Percentiles rank a stretch among this genome's conserved stretches.
phyloP scores from a whole-genome alignment of 1,140 invertebrate genomes.

The Cyphomyrmex costatus region DNA sequence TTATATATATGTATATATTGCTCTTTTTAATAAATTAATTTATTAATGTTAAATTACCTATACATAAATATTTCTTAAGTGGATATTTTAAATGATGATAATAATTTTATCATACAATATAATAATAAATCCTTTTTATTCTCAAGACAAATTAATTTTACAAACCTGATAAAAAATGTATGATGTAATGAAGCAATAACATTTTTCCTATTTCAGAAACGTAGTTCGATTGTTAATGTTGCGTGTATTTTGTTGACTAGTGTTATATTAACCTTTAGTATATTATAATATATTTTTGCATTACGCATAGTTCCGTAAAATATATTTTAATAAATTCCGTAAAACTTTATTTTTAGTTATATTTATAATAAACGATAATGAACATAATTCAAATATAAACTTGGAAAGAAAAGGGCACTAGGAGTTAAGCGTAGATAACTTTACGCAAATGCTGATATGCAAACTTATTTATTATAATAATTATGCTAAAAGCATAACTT shows the following conservation, averaged over 20 bases:
- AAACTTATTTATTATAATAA: too few species aligned
- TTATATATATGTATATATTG: neutral
- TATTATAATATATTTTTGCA: neutral
- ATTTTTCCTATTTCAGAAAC: neutral
- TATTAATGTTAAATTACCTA: neutral
- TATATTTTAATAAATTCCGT: neutral
- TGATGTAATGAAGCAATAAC: neutral
- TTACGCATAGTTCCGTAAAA: neutral
- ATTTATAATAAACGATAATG: neutral
- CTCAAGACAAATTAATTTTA: neutral
- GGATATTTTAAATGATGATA: neutral
- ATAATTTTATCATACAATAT: neutral
- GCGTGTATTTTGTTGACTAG: neutral
- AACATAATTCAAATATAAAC: too few species aligned
- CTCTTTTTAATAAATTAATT: neutral
- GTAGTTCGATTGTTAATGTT: neutral
- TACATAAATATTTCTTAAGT: neutral
- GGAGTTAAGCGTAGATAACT: too few species aligned
- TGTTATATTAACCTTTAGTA: neutral
- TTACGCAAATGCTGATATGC: too few species aligned
- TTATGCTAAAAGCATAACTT: too few species aligned
- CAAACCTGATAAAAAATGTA: neutral
- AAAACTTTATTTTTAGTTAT: neutral
- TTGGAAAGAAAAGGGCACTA: too few species aligned
- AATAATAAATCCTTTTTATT: neutral